These are phyloP conservation scores for Microplitis deprimator DNA, from an alignment of 2,888 invertebrate species.

Conservation along the genomic window DNA sequence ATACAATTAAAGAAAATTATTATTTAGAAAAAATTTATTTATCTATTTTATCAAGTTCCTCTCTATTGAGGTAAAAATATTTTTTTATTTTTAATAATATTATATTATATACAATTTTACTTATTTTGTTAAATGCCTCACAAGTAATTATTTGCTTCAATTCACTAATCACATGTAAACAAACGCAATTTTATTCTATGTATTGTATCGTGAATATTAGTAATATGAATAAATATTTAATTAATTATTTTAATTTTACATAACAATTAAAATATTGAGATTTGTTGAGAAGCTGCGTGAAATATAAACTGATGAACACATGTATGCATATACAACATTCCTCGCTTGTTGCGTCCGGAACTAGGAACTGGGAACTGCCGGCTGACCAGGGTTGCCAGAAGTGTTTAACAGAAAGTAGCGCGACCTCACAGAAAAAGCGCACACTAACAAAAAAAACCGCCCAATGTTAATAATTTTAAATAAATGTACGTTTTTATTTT, in stretches of 20 bases:
- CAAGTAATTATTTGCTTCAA: neutral
- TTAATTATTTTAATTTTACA: neutral
- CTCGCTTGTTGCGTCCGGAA: neutral
- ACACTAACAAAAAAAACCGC: too few species aligned
- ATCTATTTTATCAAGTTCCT: neutral
- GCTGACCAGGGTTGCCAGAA: too few species aligned
- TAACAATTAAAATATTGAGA: neutral
- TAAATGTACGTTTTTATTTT: too few species aligned
- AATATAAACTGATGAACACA: neutral
- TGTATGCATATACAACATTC: neutral
- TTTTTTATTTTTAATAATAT: slow-evolving; percentile 6
- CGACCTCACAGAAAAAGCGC: too few species aligned
- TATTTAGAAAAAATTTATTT: slow-evolving; percentile 3
- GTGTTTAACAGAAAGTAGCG: too few species aligned
- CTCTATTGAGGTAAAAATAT: neutral
- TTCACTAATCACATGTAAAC: neutral
- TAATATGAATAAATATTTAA: neutral
- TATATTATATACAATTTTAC: neutral
- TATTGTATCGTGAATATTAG: neutral
- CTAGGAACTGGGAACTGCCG: neutral
- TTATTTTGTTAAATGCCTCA: neutral
- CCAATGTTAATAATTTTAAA: too few species aligned
- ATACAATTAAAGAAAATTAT: neutral
- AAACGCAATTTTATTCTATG: neutral
- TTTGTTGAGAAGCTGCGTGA: neutral